Conservation (phyloP, 2,888 invertebrate species). For the Sphaerophoria rueppellii region DNA sequence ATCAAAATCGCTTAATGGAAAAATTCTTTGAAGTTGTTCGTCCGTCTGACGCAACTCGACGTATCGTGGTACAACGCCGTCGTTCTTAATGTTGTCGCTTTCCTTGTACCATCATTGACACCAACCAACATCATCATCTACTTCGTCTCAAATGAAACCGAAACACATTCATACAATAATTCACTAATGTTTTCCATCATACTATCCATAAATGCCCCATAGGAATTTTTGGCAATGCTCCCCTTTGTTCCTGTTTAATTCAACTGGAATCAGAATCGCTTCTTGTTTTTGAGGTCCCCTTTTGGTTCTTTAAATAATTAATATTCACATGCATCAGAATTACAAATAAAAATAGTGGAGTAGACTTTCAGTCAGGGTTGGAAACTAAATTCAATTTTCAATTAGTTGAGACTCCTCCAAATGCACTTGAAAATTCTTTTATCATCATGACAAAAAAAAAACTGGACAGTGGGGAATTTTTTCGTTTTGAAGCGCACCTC, state of each 20-base stretch:
- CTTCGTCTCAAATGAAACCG: constrained; percentile 55
- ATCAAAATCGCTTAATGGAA: constrained; percentile 73
- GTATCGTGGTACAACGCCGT: neutral
- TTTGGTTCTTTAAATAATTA: constrained; percentile 51
- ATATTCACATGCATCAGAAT: constrained; percentile 29
- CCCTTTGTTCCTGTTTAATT: neutral
- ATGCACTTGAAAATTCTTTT: constrained; percentile 27
- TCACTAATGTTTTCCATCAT: constrained; percentile 67
- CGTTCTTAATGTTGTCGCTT: neutral
- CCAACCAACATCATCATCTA: constrained; percentile 8
- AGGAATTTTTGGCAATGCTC: neutral
- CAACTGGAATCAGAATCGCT: neutral
- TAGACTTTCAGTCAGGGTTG: constrained; percentile 36
- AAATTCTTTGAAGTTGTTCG: constrained; percentile 74
- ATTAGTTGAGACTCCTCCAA: constrained; percentile 46
- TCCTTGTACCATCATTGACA: neutral
- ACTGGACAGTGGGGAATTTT: neutral
- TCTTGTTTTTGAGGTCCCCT: constrained; percentile 24
- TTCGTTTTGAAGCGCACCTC: neutral
- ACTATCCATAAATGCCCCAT: constrained; percentile 4
- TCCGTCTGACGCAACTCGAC: constrained; percentile 25
- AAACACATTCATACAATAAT: constrained; percentile 62
- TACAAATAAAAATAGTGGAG: constrained; percentile 4
- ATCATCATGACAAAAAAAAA: neutral
- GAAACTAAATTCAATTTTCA: constrained; percentile 73